Evolutionary conservation across 2,888 invertebrate species (phyloP), one percentile per base, ranked within the genome.

Genomic region (Nomada flava): DNA sequence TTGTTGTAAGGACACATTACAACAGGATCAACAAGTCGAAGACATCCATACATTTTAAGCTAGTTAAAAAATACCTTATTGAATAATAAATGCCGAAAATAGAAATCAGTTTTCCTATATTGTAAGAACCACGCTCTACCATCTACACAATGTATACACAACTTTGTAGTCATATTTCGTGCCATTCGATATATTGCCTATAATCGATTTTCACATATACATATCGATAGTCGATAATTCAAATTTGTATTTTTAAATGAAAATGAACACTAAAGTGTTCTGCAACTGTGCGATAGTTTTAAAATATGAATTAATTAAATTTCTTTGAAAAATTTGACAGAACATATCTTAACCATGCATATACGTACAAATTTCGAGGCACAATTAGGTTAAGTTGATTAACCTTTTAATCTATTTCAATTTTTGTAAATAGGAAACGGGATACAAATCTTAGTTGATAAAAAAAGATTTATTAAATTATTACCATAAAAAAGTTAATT

Each of bases 1-100:
- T 77, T 79, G 67, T 94, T 84, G 42, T 92, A 94, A 2, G 94
- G 93, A 67, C 93, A 93, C 18, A 5, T 42, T 5, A 84, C 47
- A 23, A 80, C 18, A 0, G 72, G 55, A 53, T 88, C 72, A 52
- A n/a, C 1, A 0, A 79, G 26, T 20, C 20, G 42, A n/a, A 10
- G 13, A n/a, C 44, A 29, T 3, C 26, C 50, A 3, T 69, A 57
- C 85, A 86, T 86, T 50, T 83, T 82, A 15, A 13, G 1, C 36
- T 23, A 53, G 7, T 26, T 68, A 50, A 15, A 15, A 55, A 47
- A 29, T 10, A 26, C 2, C 13, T 57, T 57, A 20, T 1, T 20
- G 20, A 11, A 2, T 36, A 18, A 10, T 52, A 9, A 55, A 29
- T 47, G 20, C 20, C 0, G 15, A 11, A 20, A 52, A 36, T 18